Evolutionary conservation across 1,140 invertebrate species (phyloP).

Genomic region (Sitophilus oryzae): DNA sequence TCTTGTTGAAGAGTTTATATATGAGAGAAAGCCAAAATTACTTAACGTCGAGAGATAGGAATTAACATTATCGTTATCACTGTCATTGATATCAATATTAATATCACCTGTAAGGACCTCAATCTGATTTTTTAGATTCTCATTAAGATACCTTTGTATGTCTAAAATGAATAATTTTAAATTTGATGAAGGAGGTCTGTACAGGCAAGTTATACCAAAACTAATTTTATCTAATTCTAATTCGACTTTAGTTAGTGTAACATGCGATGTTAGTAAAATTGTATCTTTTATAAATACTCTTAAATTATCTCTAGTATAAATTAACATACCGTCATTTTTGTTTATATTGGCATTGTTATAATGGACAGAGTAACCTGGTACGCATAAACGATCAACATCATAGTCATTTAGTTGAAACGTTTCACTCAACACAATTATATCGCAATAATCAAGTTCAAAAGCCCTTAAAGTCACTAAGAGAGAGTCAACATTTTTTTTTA

Average conservation of each 20-base stretch:
- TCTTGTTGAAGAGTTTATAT: neutral
- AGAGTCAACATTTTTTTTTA: conserved; percentile 3
- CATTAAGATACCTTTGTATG: conserved; percentile 1
- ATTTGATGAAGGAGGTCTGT: conserved; percentile 8
- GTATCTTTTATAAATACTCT: too few species aligned
- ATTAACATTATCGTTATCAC: conserved; percentile 2
- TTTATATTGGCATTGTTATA: neutral
- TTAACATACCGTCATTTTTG: too few species aligned
- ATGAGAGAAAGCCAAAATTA: neutral
- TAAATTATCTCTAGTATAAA: too few species aligned
- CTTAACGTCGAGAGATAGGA: conserved; percentile 1
- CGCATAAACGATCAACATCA: neutral
- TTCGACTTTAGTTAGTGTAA: neutral
- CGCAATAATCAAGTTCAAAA: neutral
- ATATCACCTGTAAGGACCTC: conserved; percentile 3
- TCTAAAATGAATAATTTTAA: neutral
- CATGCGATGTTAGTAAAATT: neutral
- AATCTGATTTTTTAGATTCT: neutral
- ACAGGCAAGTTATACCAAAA: conserved; percentile 6
- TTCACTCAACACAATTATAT: conserved; percentile 1
- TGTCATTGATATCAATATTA: too few species aligned
- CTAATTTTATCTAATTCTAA: neutral
- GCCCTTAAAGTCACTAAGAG: neutral
- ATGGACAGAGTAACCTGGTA: neutral
- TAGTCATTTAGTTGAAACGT: neutral